Percentiles rank a stretch among this genome's conserved stretches.
phyloP scores from a whole-genome alignment of 1,140 invertebrate species.

The Leptopilina boulardi region DNA sequence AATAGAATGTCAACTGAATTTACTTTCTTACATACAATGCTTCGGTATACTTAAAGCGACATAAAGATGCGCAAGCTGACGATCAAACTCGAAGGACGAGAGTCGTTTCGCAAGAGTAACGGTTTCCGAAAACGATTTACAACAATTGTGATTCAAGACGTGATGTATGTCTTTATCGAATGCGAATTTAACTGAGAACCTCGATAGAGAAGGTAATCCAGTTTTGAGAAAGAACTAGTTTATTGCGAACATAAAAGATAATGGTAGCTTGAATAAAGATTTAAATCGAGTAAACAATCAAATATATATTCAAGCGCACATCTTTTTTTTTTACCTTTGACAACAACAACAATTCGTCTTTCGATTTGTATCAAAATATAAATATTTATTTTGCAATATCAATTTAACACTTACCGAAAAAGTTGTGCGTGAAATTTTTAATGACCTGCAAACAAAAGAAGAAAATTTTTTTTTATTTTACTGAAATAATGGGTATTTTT shows the following conservation, averaged over 20 bases:
- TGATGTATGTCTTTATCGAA: constrained; percentile 28
- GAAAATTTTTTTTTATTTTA: too few relatives aligned
- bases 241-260: constrained; percentile 1
- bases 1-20: constrained; percentile 18
- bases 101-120: constrained; percentile 27
- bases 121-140: constrained; percentile 28
- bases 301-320: not conserved
- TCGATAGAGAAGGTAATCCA: constrained; percentile 21
- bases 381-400: not conserved
- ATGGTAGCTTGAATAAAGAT: constrained; percentile 19
- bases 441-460: not conserved
- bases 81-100: constrained; percentile 25
- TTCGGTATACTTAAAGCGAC: constrained; percentile 25
- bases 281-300: constrained; percentile 23
- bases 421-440: not conserved
- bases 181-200: constrained; percentile 14
- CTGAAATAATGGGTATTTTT: too few relatives aligned
- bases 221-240: constrained; percentile 16
- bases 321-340: not conserved
- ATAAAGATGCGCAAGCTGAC: constrained; percentile 23
- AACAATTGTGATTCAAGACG: constrained; percentile 6
- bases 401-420: not conserved
- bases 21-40: constrained; percentile 31
- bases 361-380: not conserved
- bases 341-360: not conserved